A percentile compares a stretch with the other conserved stretches of the same genome.
phyloP scores from a whole-genome alignment of 1,140 invertebrate species.

The Dendroctonus ponderosae region DNA sequence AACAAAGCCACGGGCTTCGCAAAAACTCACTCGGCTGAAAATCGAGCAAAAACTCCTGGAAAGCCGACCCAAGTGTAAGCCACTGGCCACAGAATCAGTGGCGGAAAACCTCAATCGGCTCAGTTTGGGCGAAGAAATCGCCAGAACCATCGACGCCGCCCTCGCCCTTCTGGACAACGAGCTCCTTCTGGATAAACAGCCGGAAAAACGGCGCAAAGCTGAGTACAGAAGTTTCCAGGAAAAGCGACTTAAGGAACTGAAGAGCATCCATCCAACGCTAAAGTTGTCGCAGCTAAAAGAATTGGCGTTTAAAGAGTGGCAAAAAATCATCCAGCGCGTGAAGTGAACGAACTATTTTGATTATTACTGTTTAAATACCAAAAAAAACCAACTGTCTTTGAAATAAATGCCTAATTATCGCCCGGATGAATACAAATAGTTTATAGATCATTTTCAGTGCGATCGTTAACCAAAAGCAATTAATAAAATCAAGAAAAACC shows the following conservation, averaged over 20 bases:
- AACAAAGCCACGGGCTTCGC: slow-evolving; percentile 62
- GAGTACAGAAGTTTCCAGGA: slow-evolving; percentile 90
- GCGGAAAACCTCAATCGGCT: slow-evolving; percentile 91
- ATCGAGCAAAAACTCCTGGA: slow-evolving; percentile 70
- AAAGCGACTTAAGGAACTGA: slow-evolving; percentile 77
- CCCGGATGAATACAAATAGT: no score
- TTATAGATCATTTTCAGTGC: no score
- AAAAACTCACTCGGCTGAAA: no score
- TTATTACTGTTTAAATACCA: no score
- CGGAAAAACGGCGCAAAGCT: slow-evolving; percentile 90
- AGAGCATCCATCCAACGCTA: slow-evolving; percentile 88
- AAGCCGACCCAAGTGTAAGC: slow-evolving; percentile 34
- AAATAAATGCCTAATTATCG: no score
- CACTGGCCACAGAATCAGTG: slow-evolving; percentile 59
- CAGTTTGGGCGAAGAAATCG: slow-evolving; percentile 77
- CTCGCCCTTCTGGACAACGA: slow-evolving; percentile 51
- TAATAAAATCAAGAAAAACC: slow-evolving; percentile 14
- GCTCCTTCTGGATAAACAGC: slow-evolving; percentile 74
- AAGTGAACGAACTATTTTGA: no score
- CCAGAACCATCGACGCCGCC: slow-evolving; percentile 86
- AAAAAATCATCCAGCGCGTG: no score
- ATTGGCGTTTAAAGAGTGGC: slow-evolving; percentile 85
- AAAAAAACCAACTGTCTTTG: no score
- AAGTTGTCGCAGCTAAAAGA: slow-evolving; percentile 82
- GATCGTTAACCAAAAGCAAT: slow-evolving; percentile 5